A percentile compares a stretch with the other conserved stretches of the same genome.
phyloP scores from a whole-genome alignment of 1,140 invertebrate genomes.

The Aethina tumida region DNA sequence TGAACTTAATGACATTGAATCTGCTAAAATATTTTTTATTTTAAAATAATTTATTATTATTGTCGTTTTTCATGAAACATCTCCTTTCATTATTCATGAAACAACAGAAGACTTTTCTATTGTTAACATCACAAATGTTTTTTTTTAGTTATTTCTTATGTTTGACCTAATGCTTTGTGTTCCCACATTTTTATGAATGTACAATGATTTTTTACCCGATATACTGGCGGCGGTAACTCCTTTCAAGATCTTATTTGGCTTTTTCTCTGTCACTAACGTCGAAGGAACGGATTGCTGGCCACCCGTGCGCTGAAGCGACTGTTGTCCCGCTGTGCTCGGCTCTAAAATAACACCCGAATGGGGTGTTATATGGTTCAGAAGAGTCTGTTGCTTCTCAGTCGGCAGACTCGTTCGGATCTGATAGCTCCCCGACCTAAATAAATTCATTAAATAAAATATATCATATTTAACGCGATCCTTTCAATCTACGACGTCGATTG shows the following conservation, averaged over 20 bases:
- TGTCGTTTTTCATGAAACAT: neutral
- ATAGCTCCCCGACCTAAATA: slow-evolving; percentile 37
- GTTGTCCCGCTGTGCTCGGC: slow-evolving; percentile 32
- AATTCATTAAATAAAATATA: slow-evolving; percentile 6
- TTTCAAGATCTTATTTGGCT: slow-evolving; percentile 37
- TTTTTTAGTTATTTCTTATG: no score
- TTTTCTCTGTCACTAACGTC: slow-evolving; percentile 30
- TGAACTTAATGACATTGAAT: slow-evolving; percentile 50
- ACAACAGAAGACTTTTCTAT: neutral
- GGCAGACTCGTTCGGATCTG: slow-evolving; percentile 34
- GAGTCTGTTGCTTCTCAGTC: slow-evolving; percentile 36
- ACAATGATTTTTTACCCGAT: slow-evolving; percentile 44
- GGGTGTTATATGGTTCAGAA: slow-evolving; percentile 37
- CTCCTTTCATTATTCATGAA: neutral
- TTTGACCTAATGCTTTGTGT: no score
- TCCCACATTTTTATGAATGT: no score
- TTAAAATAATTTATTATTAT: neutral
- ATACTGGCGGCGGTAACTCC: slow-evolving; percentile 45
- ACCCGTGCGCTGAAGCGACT: slow-evolving; percentile 24
- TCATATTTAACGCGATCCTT: slow-evolving; percentile 2
- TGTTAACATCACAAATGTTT: no score
- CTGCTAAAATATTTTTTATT: slow-evolving; percentile 29
- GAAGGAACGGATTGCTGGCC: slow-evolving; percentile 25
- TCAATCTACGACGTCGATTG: no score
- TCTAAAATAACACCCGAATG: slow-evolving; percentile 33